Percentiles rank a stretch among this genome's conserved stretches.
These are phyloP conservation scores for Tinea trinotella DNA, from an alignment of 2,888 invertebrate genomes.

Conservation along the genomic window DNA sequence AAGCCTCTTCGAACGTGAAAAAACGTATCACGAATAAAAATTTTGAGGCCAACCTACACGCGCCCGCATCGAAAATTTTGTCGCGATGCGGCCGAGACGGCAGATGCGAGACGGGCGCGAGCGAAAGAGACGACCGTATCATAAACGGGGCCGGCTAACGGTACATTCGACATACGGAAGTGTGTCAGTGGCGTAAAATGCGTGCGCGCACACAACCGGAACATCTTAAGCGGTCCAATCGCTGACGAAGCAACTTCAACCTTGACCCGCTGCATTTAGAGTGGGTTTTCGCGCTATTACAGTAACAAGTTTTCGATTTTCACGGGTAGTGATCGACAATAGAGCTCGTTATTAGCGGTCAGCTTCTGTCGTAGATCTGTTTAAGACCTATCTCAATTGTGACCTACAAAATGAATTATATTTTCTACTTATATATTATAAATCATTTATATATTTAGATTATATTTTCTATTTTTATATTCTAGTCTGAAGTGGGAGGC, in stretches of 20 bases:
- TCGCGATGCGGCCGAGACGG: constrained; percentile 56
- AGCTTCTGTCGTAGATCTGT: constrained; percentile 49
- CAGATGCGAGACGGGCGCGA: constrained; percentile 45
- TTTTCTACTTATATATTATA: too few species aligned
- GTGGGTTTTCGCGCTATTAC: background rate
- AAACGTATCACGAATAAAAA: constrained; percentile 61
- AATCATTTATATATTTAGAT: too few species aligned
- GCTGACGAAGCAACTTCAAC: constrained; percentile 39
- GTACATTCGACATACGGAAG: constrained; percentile 58
- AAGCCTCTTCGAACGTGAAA: constrained; percentile 20
- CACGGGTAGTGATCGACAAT: constrained; percentile 67
- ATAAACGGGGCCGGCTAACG: constrained; percentile 67
- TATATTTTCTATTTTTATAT: too few species aligned
- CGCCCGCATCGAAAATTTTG: constrained; percentile 68
- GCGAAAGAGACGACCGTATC: constrained; percentile 57
- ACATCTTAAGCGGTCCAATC: constrained; percentile 42
- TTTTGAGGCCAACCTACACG: constrained; percentile 67
- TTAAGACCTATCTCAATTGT: constrained; percentile 60
- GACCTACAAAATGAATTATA: background rate
- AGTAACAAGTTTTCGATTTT: constrained; percentile 54
- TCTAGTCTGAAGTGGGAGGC: too few species aligned
- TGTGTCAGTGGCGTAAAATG: constrained; percentile 68
- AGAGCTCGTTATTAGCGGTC: constrained; percentile 33
- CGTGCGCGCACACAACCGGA: constrained; percentile 32
- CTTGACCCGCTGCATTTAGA: constrained; percentile 38